Base-by-base conservation (phyloP, 2,797 vertebrate species). In the Sebastes nivosus region DNA sequence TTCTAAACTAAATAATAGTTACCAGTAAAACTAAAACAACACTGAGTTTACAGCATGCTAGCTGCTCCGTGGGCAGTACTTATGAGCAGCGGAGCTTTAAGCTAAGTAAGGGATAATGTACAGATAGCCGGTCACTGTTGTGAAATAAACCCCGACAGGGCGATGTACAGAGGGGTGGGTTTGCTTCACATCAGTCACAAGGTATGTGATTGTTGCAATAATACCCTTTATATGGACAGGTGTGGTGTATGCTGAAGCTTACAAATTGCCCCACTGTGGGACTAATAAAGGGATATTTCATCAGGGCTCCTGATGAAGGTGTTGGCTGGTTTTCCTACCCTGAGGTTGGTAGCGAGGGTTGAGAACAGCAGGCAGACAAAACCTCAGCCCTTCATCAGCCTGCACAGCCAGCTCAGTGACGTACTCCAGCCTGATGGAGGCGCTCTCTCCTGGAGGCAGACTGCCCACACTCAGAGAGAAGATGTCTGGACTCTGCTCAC, bases 401-500 rank as follows among this genome's bases (percentile, higher is more conserved):
- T 97, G 94, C 57, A 97, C 85, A 11, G 93, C 75, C 90, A 97
- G 94, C 82, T 97, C 96, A 72, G 92, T 96, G 77, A 97, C 92
- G 0, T 96, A 97, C 75, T 90, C 91, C 86, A 97, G 88, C 73
- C 93, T 96, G 86, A 97, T 85, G 4, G 93, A 89, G 22, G 94
- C 96, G 36, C 93, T 95, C 61, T 95, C 93, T 29, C 93, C 93
- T 4, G 96, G 95, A n/a, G 88, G 91, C 10, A 97, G 93, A 81
- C 95, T 95, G 50, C 97, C 96, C 61, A 95, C 92, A 60, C 84
- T 95, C 89, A 95, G 69, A 72, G 80, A 89, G 87, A 96, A 95
- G 25, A 97, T 89, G 67, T 97, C 96, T 7, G 91, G 92, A 77
- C 94, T 95, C 81, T 94, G 79, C 0, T 89, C 81, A 8, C 96